phyloP scores from a whole-genome alignment of 1,140 invertebrate genomes.

The Achroia grisella region DNA sequence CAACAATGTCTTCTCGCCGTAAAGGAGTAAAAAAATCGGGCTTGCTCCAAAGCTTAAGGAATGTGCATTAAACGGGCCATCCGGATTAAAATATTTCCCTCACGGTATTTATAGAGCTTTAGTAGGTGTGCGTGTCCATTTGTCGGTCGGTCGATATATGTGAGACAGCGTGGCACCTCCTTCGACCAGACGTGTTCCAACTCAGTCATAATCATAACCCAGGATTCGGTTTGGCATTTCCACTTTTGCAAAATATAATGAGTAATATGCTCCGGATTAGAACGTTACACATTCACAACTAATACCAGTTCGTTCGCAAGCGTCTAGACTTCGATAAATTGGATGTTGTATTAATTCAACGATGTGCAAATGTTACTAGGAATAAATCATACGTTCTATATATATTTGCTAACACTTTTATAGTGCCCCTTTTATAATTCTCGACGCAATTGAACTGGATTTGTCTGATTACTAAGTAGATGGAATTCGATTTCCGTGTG shows the following conservation, averaged over 20 bases:
- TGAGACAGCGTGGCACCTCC: conserved; percentile 69
- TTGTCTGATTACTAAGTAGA: no score
- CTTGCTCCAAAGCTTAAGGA: conserved; percentile 49
- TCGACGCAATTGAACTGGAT: no score
- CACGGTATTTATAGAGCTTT: conserved; percentile 62
- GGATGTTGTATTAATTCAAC: conserved; percentile 1
- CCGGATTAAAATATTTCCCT: conserved; percentile 69
- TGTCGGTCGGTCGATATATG: conserved; percentile 47
- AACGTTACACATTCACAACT: conserved; percentile 7
- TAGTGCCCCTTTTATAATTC: no score
- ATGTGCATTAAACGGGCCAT: conserved; percentile 64
- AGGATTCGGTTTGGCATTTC: conserved; percentile 43
- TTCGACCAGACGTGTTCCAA: conserved; percentile 49
- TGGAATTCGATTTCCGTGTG: no score
- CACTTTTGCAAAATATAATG: conserved; percentile 10
- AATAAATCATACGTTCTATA: neutral
- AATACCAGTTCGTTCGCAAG: conserved; percentile 7
- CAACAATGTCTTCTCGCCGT: conserved; percentile 26
- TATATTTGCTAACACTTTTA: no score
- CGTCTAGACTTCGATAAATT: conserved; percentile 14
- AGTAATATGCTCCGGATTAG: conserved; percentile 10
- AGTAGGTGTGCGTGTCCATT: conserved; percentile 58
- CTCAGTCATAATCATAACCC: conserved; percentile 51
- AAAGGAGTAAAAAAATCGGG: conserved; percentile 34
- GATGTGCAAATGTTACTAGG: neutral